Conservation (phyloP, 2,113 vertebrate genomes). For the Glareola pratincola region DNA sequence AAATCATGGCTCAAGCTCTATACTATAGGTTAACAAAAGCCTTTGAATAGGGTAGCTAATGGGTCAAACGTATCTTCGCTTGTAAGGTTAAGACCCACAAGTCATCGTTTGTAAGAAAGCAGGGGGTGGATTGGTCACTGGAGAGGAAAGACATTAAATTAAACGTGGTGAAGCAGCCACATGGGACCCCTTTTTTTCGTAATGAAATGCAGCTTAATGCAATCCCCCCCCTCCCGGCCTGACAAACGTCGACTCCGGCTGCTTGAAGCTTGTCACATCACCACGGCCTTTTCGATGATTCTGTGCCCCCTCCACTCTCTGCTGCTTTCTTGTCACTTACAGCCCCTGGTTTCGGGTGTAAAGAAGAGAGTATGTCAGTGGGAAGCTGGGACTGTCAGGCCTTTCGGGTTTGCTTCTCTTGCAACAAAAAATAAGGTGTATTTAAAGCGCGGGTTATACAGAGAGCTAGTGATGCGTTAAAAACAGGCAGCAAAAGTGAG, state of each 20-base stretch:
- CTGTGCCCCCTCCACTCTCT: not conserved
- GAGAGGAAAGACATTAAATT: conserved; percentile 60
- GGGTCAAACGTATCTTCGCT: conserved; percentile 48
- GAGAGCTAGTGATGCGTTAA: not conserved
- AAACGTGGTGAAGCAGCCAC: conserved; percentile 46
- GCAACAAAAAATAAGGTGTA: not conserved
- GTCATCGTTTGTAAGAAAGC: conserved; percentile 18
- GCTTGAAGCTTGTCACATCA: not conserved
- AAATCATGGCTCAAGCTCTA: not conserved
- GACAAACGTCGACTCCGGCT: not conserved
- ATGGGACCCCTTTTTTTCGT: conserved; percentile 32
- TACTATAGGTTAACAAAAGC: conserved; percentile 41
- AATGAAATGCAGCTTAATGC: conserved; percentile 59
- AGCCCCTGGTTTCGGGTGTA: not conserved
- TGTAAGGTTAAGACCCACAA: conserved; percentile 71
- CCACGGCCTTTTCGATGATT: not conserved
- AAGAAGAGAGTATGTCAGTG: not conserved
- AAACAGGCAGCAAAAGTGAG: not conserved
- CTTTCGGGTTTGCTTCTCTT: conserved; percentile 22
- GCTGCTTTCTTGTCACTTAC: not conserved
- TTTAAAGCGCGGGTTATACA: not conserved
- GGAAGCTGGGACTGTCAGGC: conserved; percentile 16
- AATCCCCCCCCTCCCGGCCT: not conserved
- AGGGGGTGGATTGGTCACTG: conserved; percentile 44
- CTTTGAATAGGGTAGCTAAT: conserved; percentile 55